Base-by-base conservation (phyloP, 2,113 vertebrate genomes). In the Malurus cyaneus region DNA sequence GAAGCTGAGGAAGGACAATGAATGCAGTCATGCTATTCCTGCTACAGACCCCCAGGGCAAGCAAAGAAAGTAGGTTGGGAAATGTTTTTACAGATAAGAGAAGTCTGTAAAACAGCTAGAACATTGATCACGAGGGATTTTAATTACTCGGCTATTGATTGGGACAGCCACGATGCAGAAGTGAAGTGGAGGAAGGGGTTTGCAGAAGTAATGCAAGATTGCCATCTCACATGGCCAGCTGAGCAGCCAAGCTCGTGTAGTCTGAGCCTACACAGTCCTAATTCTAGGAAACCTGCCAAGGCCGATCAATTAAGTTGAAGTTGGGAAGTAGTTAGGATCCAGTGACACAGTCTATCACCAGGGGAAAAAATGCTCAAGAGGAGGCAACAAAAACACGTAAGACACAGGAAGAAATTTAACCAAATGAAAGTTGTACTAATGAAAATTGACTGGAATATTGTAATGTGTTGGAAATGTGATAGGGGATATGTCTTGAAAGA, bases 271-370 rank as follows among this genome's bases (percentile, higher is more conserved):
- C 78, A 78, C 86, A 93, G 89, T 96, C 90, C 92, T 73, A 93
- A 93, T 87, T 97, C 97, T 95, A 98, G 97, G 98, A 98, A 96
- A 73, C 0, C 4, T 96, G 97, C 97, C 97, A 98, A 98, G 88
- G 88, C 64, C 59, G 77, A 97, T 97, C 97, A 97, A 97, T 98
- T 94, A 96, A 95, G 91, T 88, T 94, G 96, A 93, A 97, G 93
- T 73, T 80, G 44, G 93, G 86, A 92, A 96, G 94, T 94, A 92
- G 96, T 97, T 96, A 96, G 93, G 96, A 97, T 97, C 93, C 76
- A 59, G 86, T 94, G 91, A 94, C 94, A 93, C 14, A 8, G 94
- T 97, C 96, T 89, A 93, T 96, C 93, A 90, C 76, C 84, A 93
- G 87, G 90, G 89, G 94, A 53, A 86, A 85, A 96, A 88, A 42